phyloP scores from a whole-genome alignment of 2,888 invertebrate genomes.

The Podabrus alpinus region DNA sequence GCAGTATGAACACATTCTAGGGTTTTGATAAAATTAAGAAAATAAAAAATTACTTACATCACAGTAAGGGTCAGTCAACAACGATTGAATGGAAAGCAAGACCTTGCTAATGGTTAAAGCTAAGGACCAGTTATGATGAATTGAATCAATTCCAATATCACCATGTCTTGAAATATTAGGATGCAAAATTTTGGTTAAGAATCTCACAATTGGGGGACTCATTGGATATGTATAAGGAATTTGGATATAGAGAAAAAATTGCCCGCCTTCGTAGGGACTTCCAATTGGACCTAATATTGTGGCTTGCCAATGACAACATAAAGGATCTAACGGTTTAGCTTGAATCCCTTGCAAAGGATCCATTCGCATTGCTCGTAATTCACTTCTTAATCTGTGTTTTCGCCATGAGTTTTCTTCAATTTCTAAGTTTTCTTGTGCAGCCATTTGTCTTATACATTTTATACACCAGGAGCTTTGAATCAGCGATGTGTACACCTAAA shows the following conservation, averaged over 20 bases:
- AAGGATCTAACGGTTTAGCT: slow-evolving; percentile 77
- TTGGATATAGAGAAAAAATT: slow-evolving; percentile 88
- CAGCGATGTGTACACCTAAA: slow-evolving; percentile 67
- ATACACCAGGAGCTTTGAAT: slow-evolving; percentile 85
- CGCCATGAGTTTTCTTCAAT: slow-evolving; percentile 83
- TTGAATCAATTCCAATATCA: slow-evolving; percentile 93
- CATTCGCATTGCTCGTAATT: slow-evolving; percentile 69
- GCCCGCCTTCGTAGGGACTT: slow-evolving; percentile 92
- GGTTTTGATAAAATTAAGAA: too few relatives aligned
- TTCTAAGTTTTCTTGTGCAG: slow-evolving; percentile 68
- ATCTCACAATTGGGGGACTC: slow-evolving; percentile 88
- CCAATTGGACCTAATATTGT: slow-evolving; percentile 89
- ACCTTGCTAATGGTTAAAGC: slow-evolving; percentile 90
- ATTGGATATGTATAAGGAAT: slow-evolving; percentile 89
- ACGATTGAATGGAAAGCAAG: slow-evolving; percentile 83
- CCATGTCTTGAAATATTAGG: slow-evolving; percentile 95
- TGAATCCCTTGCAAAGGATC: slow-evolving; percentile 88
- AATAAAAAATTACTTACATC: slow-evolving; percentile 60
- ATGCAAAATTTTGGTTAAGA: slow-evolving; percentile 91
- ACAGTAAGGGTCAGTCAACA: slow-evolving; percentile 88
- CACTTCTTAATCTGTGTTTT: slow-evolving; percentile 76
- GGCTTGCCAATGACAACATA: slow-evolving; percentile 92
- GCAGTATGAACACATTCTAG: too few relatives aligned
- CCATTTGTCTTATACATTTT: slow-evolving; percentile 85
- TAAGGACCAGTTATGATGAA: slow-evolving; percentile 95